Evolutionary conservation across 2,888 invertebrate genomes (phyloP).

Genomic region (Carpatolechia fugitivella): DNA sequence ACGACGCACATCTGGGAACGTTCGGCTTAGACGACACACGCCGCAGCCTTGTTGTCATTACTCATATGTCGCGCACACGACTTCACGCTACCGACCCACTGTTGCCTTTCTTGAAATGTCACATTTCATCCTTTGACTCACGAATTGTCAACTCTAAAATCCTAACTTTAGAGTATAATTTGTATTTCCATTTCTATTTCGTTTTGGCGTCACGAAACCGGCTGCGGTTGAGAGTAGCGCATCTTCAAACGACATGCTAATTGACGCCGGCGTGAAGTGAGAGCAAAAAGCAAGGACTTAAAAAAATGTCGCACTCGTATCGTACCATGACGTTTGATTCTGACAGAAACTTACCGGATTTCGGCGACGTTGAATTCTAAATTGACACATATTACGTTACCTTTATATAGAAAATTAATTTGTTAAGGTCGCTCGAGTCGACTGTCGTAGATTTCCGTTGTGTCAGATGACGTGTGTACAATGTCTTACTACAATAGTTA

Average conservation of each 20-base stretch:
- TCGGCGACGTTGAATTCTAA: constrained; percentile 11
- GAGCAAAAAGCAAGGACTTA: constrained; percentile 46
- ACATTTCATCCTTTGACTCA: constrained; percentile 39
- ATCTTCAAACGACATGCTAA: constrained; percentile 77
- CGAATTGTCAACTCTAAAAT: constrained; percentile 53
- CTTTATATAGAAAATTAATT: constrained; percentile 1
- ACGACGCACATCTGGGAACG: constrained; percentile 69
- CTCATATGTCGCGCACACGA: constrained; percentile 74
- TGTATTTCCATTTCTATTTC: constrained; percentile 25
- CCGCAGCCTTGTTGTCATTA: constrained; percentile 73
- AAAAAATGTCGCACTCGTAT: constrained; percentile 32
- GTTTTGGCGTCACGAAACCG: constrained; percentile 41
- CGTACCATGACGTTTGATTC: constrained; percentile 28
- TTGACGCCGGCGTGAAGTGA: constrained; percentile 66
- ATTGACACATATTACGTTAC: constrained; percentile 6
- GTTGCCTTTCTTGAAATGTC: constrained; percentile 49
- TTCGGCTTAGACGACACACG: constrained; percentile 60
- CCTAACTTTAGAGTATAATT: constrained; percentile 37
- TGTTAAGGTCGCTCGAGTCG: constrained; percentile 1
- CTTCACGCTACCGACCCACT: constrained; percentile 55
- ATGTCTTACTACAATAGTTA: neutral
- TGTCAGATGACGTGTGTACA: constrained; percentile 3
- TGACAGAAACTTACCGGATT: constrained; percentile 14
- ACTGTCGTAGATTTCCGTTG: neutral
- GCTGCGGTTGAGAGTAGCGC: constrained; percentile 49